phyloP scores from a whole-genome alignment of 2,888 invertebrate species.

The Salpingus planirostris region DNA sequence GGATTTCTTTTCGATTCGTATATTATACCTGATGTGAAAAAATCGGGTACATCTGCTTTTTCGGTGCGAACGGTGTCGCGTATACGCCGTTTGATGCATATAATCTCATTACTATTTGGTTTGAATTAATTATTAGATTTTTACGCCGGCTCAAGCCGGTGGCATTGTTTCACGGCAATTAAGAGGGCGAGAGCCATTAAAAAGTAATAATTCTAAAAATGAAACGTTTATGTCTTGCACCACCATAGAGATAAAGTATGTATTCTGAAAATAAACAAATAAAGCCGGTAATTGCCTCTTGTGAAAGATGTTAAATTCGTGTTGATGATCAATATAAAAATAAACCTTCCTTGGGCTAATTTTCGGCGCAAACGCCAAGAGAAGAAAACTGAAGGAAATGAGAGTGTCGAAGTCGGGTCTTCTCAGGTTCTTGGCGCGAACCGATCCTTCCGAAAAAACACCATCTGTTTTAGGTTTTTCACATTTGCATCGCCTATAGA shows the following conservation, averaged over 20 bases:
- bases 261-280: constrained; percentile 11
- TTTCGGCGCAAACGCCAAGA: too few species aligned
- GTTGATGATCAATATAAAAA: constrained; percentile 14
- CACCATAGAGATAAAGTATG: constrained; percentile 7
- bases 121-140: constrained; percentile 1
- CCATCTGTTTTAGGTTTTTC: too few species aligned
- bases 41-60: constrained; percentile 12
- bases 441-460: too few species aligned
- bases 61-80: constrained; percentile 8
- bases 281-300: constrained; percentile 15
- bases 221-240: constrained; percentile 12
- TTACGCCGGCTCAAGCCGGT: constrained; percentile 3
- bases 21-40: constrained; percentile 8
- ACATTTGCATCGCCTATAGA: constrained; percentile 4
- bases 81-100: constrained; percentile 7
- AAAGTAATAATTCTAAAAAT: constrained; percentile 13
- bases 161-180: constrained; percentile 6
- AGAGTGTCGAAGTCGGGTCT: too few species aligned
- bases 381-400: too few species aligned
- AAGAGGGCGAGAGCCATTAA: not conserved
- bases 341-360: too few species aligned
- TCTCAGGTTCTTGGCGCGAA: too few species aligned
- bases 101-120: not conserved
- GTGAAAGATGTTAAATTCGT: constrained; percentile 14
- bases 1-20: constrained; percentile 10